Percentiles rank a stretch among this genome's conserved stretches.
Conservation (phyloP, 2,113 vertebrate species). For the Eolophus roseicapilla region DNA sequence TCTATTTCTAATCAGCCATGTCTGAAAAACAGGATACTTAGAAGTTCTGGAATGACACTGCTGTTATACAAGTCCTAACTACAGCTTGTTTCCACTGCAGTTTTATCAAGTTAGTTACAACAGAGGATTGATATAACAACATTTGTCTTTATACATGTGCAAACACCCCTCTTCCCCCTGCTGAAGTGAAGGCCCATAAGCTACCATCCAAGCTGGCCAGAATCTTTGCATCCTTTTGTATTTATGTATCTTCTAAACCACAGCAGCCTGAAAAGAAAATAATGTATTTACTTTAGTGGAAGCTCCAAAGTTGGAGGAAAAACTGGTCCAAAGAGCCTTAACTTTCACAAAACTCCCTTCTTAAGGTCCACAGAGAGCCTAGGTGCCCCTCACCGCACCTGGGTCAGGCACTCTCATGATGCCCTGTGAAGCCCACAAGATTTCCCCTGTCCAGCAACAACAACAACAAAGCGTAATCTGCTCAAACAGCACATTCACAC, state of each 20-base stretch:
- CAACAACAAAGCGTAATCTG: neutral
- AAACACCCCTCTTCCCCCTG: neutral
- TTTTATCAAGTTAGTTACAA: neutral
- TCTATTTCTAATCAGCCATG: neutral
- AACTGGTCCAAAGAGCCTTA: neutral
- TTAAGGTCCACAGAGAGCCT: neutral
- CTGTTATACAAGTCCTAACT: neutral
- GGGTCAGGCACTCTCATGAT: neutral
- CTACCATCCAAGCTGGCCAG: neutral
- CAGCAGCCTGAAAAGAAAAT: neutral
- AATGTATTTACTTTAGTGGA: neutral
- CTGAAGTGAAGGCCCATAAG: neutral
- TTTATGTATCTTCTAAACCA: neutral
- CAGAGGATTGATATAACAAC: neutral
- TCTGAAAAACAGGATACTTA: slow-evolving; percentile 49
- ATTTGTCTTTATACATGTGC: neutral
- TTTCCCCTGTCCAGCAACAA: neutral
- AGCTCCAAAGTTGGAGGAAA: neutral
- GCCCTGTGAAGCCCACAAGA: neutral
- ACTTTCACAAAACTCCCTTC: neutral
- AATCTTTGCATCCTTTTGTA: neutral
- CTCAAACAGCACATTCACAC: neutral
- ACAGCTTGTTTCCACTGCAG: neutral
- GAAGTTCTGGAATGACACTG: slow-evolving; percentile 12
- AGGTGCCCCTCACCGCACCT: neutral